These are phyloP conservation scores for Platysternon megacephalum DNA, from an alignment of 2,113 vertebrate species.

Conservation along the genomic window DNA sequence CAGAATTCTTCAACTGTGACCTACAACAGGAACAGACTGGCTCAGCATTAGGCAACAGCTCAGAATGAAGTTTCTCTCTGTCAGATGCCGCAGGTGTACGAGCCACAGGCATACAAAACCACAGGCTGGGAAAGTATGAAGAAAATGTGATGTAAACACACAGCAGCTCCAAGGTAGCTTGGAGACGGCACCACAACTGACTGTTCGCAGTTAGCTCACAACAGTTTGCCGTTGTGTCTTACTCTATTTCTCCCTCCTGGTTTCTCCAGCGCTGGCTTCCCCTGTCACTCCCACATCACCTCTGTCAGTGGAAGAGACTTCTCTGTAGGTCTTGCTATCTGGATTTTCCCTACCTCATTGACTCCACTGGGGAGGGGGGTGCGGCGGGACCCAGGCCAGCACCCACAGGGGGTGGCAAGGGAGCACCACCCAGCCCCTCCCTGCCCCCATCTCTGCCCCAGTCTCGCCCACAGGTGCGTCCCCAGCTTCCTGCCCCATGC, in stretches of 20 bases:
- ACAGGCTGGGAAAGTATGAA: background rate
- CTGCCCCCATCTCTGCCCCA: no score
- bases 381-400: no score
- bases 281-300: background rate
- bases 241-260: background rate
- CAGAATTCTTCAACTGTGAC: accelerated
- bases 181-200: accelerated
- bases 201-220: background rate
- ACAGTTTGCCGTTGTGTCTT: accelerated
- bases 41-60: accelerated
- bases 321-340: background rate
- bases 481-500: no score
- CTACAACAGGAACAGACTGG: background rate
- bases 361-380: background rate
- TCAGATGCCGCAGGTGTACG: background rate
- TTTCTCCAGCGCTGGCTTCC: background rate
- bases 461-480: no score
- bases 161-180: background rate
- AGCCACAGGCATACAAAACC: background rate
- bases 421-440: no score
- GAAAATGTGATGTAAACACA: background rate
- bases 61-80: background rate
- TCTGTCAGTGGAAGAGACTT: background rate
- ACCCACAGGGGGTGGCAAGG: no score
- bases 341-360: background rate